phyloP scores from a whole-genome alignment of 2,888 invertebrate genomes.

The Ariolimax columbianus region DNA sequence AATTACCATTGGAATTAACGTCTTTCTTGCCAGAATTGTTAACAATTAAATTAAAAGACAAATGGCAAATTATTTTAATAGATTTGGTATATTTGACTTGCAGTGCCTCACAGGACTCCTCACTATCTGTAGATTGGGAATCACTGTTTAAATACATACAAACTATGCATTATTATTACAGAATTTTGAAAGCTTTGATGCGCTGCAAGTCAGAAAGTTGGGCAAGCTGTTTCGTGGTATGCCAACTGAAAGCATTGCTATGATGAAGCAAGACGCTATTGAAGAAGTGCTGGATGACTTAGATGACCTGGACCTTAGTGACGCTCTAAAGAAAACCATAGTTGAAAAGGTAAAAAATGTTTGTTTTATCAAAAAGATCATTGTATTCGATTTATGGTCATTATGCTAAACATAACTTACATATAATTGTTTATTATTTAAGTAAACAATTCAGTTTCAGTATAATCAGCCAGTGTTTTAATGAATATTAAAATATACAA shows the following conservation, averaged over 20 bases:
- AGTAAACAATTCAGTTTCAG: too few species aligned
- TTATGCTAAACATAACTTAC: too few species aligned
- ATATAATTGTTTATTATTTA: too few species aligned
- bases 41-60: too few species aligned
- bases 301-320: slow-evolving; percentile 55
- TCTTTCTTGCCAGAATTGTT: too few species aligned
- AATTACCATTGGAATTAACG: too few species aligned
- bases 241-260: slow-evolving; percentile 48
- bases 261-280: slow-evolving; percentile 50
- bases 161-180: not conserved
- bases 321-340: slow-evolving; percentile 53
- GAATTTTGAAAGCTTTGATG: slow-evolving; percentile 19
- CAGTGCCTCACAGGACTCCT: too few species aligned
- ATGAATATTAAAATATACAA: too few species aligned
- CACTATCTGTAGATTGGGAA: too few species aligned
- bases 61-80: too few species aligned
- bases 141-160: not conserved
- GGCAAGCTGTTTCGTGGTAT: slow-evolving; percentile 55
- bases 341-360: slow-evolving; percentile 50
- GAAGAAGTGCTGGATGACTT: slow-evolving; percentile 52
- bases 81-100: too few species aligned
- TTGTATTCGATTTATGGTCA: not conserved
- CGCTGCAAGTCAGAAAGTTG: slow-evolving; percentile 29
- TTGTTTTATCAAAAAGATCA: not conserved
- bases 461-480: too few species aligned